Evolutionary conservation across 1,140 invertebrate species (phyloP).

Genomic region (Amyelois transitella): DNA sequence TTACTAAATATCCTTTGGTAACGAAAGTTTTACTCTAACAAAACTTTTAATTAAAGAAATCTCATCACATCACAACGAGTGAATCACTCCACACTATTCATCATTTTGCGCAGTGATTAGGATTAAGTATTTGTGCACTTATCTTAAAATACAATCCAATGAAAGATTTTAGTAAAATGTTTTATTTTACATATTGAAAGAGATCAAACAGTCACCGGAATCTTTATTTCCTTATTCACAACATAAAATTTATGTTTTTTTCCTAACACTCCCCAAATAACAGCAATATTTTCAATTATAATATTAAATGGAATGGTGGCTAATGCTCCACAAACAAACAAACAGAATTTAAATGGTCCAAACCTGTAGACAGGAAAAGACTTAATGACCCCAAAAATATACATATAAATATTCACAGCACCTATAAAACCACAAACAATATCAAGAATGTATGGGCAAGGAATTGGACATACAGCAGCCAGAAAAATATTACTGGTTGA

Average conservation of each 20-base stretch:
- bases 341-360: constrained; percentile 84
- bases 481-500: constrained; percentile 92
- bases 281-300: constrained; percentile 94
- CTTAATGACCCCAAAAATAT: constrained; percentile 95
- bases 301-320: constrained; percentile 93
- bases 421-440: constrained; percentile 92
- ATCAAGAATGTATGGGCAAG: constrained; percentile 87
- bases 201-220: constrained; percentile 74
- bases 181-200: neutral
- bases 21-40: constrained; percentile 19
- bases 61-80: constrained; percentile 3
- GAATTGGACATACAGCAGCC: constrained; percentile 89
- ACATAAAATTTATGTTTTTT: constrained; percentile 97
- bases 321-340: constrained; percentile 89
- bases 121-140: constrained; percentile 60
- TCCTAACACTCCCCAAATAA: constrained; percentile 92
- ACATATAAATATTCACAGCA: constrained; percentile 96
- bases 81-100: constrained; percentile 12
- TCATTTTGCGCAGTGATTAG: constrained; percentile 19
- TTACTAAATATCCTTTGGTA: constrained; percentile 30
- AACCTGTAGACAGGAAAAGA: constrained; percentile 93
- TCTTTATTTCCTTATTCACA: constrained; percentile 91
- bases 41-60: constrained; percentile 19
- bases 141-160: constrained; percentile 28
- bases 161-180: constrained; percentile 5